Conservation (phyloP, 37 sponge, comb jelly and placozoan genomes). For the Petrosia ficiformis region DNA sequence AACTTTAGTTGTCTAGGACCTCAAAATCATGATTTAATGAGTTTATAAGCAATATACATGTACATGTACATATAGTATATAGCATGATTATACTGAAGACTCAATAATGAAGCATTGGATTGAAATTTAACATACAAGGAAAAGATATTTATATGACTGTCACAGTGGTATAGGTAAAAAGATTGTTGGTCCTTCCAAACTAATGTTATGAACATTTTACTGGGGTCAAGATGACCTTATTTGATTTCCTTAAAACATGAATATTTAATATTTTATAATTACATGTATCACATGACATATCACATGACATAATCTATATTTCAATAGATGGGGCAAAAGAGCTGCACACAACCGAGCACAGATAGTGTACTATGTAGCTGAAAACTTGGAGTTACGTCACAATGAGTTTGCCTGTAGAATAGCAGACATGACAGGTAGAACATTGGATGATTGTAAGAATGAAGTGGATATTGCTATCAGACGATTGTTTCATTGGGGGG, state of each 20-base stretch:
- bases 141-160: too few relatives aligned
- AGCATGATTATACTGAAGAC: too few relatives aligned
- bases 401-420: constrained; percentile 81
- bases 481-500: constrained; percentile 95
- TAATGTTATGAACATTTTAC: too few relatives aligned
- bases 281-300: not conserved
- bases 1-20: too few relatives aligned
- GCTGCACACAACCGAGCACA: constrained; percentile 98
- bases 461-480: constrained; percentile 90
- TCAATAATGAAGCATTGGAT: too few relatives aligned
- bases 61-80: too few relatives aligned
- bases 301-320: not conserved
- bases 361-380: constrained; percentile 97
- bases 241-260: not conserved
- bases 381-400: constrained; percentile 90
- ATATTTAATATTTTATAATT: not conserved
- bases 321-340: constrained; percentile 88
- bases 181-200: too few relatives aligned
- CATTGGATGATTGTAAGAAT: constrained; percentile 45
- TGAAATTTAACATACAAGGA: too few relatives aligned
- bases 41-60: too few relatives aligned
- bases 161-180: too few relatives aligned
- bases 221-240: not conserved
- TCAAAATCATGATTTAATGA: too few relatives aligned
- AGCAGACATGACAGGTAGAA: constrained; percentile 30